Evolutionary conservation across 2,797 vertebrate species (phyloP).

Genomic region (Falco berigora): DNA sequence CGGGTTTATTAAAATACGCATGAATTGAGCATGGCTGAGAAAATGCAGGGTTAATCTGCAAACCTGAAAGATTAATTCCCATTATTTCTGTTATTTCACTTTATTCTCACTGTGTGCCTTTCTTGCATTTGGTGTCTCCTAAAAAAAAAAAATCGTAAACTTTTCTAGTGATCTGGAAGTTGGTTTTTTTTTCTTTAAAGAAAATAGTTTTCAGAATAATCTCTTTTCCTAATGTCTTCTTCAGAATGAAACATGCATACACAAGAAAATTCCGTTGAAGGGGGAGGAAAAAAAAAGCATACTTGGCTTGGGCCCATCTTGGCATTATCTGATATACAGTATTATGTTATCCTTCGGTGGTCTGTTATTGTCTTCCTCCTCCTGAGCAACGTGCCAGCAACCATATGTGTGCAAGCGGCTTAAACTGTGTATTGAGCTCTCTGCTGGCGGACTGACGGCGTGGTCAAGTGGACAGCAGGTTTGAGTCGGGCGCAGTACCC

Average conservation of each 20-base stretch:
- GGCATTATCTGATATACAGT: background rate
- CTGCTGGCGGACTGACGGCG: background rate
- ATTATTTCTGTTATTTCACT: background rate
- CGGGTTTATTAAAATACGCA: background rate
- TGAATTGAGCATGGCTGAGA: background rate
- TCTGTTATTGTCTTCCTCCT: conserved; percentile 12
- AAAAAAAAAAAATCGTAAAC: background rate
- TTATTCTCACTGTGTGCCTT: background rate
- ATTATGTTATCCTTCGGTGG: conserved; percentile 28
- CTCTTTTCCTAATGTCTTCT: background rate
- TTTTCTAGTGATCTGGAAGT: background rate
- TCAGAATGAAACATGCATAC: background rate
- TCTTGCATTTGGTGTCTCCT: background rate
- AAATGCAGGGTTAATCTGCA: background rate
- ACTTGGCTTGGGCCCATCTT: background rate
- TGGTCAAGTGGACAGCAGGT: background rate
- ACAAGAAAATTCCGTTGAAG: background rate
- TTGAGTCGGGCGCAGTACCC: background rate
- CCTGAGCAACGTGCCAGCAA: background rate
- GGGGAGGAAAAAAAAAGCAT: background rate
- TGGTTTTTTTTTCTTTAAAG: background rate
- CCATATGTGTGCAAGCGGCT: background rate
- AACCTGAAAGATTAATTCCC: background rate
- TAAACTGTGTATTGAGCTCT: background rate
- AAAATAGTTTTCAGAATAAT: conserved; percentile 1